Conservation (phyloP, 2,113 vertebrate genomes). For the Serilophus lunatus region DNA sequence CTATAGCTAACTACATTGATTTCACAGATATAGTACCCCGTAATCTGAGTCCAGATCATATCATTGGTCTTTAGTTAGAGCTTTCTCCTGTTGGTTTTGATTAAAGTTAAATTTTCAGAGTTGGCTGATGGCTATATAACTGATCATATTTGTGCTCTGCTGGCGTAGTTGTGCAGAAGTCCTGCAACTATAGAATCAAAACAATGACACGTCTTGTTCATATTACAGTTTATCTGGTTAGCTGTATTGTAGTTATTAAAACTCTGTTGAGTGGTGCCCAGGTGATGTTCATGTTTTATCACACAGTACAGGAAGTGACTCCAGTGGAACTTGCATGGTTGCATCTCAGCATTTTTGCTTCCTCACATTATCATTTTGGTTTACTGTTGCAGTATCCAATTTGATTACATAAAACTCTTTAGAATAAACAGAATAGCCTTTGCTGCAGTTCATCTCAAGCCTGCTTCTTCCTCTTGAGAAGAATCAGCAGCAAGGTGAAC, state of each 20-base stretch:
- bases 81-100: constrained; percentile 13
- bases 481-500: background rate
- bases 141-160: background rate
- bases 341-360: background rate
- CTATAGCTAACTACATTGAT: background rate
- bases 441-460: background rate
- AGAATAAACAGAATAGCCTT: background rate
- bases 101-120: constrained; percentile 35
- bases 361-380: background rate
- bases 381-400: background rate
- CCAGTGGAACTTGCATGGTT: background rate
- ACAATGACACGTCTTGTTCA: background rate
- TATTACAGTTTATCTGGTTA: background rate
- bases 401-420: background rate
- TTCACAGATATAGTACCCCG: background rate
- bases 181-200: background rate
- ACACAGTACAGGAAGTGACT: background rate
- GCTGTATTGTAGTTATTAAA: background rate
- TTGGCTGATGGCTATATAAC: background rate
- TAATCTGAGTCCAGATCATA: background rate
- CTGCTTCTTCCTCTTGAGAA: background rate
- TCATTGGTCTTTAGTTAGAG: constrained; percentile 11
- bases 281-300: background rate
- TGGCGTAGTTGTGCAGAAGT: background rate
- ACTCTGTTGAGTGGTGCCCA: background rate